These are phyloP conservation scores for Hesperophylax magnus DNA, from an alignment of 1,140 invertebrate genomes.

Conservation along the genomic window DNA sequence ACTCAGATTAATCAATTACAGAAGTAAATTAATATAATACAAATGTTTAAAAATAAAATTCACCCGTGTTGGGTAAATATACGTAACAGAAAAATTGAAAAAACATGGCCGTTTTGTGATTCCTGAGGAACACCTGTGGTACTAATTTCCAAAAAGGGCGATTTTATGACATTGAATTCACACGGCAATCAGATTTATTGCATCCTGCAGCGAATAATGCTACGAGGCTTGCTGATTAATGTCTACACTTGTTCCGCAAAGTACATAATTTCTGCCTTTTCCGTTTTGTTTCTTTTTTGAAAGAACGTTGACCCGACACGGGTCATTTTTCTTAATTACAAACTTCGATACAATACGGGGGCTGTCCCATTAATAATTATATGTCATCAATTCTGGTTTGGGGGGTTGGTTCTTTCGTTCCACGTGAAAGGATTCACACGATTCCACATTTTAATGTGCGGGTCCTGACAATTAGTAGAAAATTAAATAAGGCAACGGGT, in stretches of 20 bases:
- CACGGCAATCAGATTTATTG: conserved; percentile 35
- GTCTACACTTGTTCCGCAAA: conserved; percentile 20
- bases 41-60: no score
- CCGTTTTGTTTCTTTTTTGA: not conserved
- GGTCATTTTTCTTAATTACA: conserved; percentile 38
- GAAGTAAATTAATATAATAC: no score
- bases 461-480: no score
- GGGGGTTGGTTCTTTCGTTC: not conserved
- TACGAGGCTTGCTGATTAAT: conserved; percentile 32
- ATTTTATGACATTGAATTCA: conserved; percentile 33
- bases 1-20: no score
- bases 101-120: not conserved
- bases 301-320: conserved; percentile 25
- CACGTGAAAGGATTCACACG: conserved; percentile 35
- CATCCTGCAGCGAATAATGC: conserved; percentile 31
- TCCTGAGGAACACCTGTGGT: conserved; percentile 2
- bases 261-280: conserved; percentile 21
- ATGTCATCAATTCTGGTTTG: conserved; percentile 20
- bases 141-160: conserved; percentile 2
- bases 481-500: no score
- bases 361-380: conserved; percentile 26
- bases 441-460: not conserved
- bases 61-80: no score
- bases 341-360: conserved; percentile 6
- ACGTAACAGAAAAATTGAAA: not conserved